Percentiles rank a stretch among this genome's conserved stretches.
Conservation (phyloP, 2,888 invertebrate genomes). For the Metellina segmentata region DNA sequence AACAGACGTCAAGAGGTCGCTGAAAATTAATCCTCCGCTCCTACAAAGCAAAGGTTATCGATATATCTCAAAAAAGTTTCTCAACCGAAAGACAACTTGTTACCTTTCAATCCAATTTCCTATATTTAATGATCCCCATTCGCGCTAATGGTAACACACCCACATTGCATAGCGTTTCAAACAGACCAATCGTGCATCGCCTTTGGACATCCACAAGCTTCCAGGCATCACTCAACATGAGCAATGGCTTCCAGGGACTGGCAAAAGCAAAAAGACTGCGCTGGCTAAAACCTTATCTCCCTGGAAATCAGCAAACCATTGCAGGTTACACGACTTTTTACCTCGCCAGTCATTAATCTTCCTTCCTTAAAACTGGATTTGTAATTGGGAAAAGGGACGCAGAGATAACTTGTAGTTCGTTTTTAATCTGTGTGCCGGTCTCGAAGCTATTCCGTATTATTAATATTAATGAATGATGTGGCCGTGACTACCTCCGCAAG, state of each 20-base stretch:
- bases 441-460: conserved; percentile 72
- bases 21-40: no score
- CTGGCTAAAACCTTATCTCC: conserved; percentile 69
- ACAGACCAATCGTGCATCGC: conserved; percentile 32
- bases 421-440: conserved; percentile 67
- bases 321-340: conserved; percentile 75
- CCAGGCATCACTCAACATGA: conserved; percentile 69
- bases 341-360: conserved; percentile 72
- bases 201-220: conserved; percentile 42
- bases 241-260: conserved; percentile 46
- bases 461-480: conserved; percentile 74
- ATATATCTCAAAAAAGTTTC: background rate
- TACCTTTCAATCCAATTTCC: conserved; percentile 43
- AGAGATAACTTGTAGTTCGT: conserved; percentile 72
- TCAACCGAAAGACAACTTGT: background rate
- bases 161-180: conserved; percentile 42
- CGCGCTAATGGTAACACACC: conserved; percentile 29
- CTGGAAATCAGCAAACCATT: conserved; percentile 58
- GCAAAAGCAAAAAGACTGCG: conserved; percentile 34
- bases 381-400: conserved; percentile 70
- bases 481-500: background rate
- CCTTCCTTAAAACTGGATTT: conserved; percentile 66
- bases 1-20: no score
- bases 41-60: background rate
- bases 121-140: conserved; percentile 63